These are phyloP conservation scores for Chymomyza caudatula DNA, from an alignment of 2,888 invertebrate species.

Conservation along the genomic window DNA sequence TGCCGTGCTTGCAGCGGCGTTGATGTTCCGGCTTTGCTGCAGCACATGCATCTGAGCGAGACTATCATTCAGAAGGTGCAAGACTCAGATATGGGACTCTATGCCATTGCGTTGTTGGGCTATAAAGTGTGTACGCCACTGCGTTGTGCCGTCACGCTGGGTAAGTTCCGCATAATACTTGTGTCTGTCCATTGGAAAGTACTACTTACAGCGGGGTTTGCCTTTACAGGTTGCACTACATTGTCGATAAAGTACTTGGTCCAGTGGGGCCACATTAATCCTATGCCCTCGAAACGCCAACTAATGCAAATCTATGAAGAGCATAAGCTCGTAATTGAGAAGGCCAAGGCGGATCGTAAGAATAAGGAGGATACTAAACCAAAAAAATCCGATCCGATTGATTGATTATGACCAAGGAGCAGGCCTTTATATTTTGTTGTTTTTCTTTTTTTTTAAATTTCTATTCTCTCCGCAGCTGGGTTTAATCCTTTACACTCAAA, in stretches of 20 bases:
- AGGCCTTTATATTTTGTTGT: conserved; percentile 41
- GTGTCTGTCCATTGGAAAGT: background rate
- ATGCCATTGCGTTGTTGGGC: conserved; percentile 93
- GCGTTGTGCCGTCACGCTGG: conserved; percentile 94
- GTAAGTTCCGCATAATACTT: conserved; percentile 78
- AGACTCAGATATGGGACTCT: conserved; percentile 90
- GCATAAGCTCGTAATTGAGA: conserved; percentile 72
- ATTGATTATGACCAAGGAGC: conserved; percentile 32
- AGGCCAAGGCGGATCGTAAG: conserved; percentile 47
- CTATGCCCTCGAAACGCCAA: conserved; percentile 85
- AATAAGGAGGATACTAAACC: conserved; percentile 40
- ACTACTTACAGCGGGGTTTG: background rate
- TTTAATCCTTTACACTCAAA: background rate
- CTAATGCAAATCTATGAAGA: conserved; percentile 82
- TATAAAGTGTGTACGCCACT: conserved; percentile 96
- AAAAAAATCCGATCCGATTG: too few species aligned
- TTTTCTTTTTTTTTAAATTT: conserved; percentile 51
- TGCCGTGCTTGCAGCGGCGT: conserved; percentile 88
- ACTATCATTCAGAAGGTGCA: conserved; percentile 86
- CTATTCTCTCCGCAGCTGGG: conserved; percentile 18
- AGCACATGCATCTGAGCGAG: conserved; percentile 88
- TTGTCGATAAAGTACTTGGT: conserved; percentile 89
- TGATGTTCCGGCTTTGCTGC: conserved; percentile 89
- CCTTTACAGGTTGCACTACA: conserved; percentile 87
- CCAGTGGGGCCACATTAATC: conserved; percentile 88